These are phyloP conservation scores for Drosophila lutescens DNA, from an alignment of 2,888 invertebrate species.

Conservation along the genomic window DNA sequence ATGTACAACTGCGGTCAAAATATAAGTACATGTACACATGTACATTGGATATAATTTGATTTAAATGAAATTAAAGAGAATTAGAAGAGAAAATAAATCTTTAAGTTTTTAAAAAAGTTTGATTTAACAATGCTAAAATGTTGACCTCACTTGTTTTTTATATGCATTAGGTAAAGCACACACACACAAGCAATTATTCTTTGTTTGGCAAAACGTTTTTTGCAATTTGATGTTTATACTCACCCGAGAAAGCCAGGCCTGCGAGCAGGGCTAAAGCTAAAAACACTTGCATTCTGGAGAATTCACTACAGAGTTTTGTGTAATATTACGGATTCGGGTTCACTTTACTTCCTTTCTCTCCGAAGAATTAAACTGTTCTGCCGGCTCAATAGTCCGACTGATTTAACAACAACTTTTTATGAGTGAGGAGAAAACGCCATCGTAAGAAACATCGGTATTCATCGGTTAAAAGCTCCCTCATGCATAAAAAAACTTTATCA, in stretches of 20 bases:
- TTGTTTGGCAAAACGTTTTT: constrained; percentile 18
- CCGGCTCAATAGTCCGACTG: constrained; percentile 18
- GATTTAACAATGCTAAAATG: neutral
- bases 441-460: constrained; percentile 7
- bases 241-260: constrained; percentile 56
- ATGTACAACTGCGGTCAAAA: no score
- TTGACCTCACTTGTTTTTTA: neutral
- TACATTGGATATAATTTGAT: no score
- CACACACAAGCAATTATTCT: constrained; percentile 13
- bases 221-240: constrained; percentile 27
- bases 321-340: constrained; percentile 3
- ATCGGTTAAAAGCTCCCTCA: constrained; percentile 1
- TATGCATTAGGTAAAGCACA: constrained; percentile 30
- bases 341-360: constrained; percentile 1
- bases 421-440: neutral
- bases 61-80: no score
- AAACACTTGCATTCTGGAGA: constrained; percentile 54
- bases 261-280: constrained; percentile 52
- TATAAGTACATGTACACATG: no score
- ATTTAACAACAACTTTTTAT: constrained; percentile 19
- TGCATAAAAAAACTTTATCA: neutral
- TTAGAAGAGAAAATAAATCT: no score
- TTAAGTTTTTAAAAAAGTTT: neutral
- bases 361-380: constrained; percentile 26
- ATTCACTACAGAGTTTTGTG: constrained; percentile 3